A percentile compares a stretch with the other conserved stretches of the same genome.
Conservation (phyloP, 2,888 invertebrate genomes). For the Acleris holmiana region DNA sequence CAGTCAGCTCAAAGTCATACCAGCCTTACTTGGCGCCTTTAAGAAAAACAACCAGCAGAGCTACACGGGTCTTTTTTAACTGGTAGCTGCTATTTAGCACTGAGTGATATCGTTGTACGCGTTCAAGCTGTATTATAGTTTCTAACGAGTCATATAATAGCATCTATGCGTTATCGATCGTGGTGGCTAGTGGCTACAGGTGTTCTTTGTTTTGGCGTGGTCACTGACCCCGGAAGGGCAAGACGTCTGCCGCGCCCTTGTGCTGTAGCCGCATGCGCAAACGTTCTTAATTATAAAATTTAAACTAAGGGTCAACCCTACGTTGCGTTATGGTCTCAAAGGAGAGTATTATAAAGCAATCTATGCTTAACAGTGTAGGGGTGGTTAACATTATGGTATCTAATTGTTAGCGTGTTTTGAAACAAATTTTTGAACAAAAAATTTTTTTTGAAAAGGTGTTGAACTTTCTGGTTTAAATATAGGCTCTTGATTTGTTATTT, state of each 20-base stretch:
- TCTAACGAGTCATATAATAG: background rate
- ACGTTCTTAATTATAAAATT: constrained; percentile 12
- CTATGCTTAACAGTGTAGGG: background rate
- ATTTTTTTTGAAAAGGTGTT: no score
- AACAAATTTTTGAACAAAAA: background rate
- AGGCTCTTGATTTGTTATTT: no score
- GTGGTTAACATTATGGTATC: background rate
- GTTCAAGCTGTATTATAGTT: background rate
- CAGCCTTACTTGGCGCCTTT: no score
- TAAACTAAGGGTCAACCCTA: constrained; percentile 10
- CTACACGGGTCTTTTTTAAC: no score
- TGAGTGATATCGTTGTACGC: no score
- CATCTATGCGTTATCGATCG: constrained; percentile 39
- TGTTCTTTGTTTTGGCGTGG: constrained; percentile 76
- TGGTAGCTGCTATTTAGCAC: no score
- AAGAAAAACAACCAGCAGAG: no score
- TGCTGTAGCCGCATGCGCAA: constrained; percentile 38
- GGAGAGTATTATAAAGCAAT: background rate
- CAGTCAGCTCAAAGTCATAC: no score
- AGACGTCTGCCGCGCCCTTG: constrained; percentile 69
- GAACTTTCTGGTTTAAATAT: no score
- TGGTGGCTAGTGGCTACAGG: constrained; percentile 55
- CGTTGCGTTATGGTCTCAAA: background rate
- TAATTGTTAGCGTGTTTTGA: background rate
- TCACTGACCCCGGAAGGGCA: constrained; percentile 67